phyloP scores from a whole-genome alignment of 1,140 invertebrate genomes.

The Panonychus citri region DNA sequence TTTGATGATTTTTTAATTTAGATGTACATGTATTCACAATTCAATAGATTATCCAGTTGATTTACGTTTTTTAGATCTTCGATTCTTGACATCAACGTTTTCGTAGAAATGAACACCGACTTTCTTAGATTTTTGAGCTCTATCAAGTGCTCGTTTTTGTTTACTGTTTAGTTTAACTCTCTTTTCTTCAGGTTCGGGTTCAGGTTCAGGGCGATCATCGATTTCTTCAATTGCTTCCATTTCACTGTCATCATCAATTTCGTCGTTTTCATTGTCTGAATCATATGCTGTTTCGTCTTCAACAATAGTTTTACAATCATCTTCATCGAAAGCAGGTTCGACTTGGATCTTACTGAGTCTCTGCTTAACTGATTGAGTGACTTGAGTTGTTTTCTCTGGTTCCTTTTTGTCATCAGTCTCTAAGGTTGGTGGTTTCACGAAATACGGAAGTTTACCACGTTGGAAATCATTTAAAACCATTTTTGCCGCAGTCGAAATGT shows the following conservation, averaged over 20 bases:
- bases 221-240: conserved; percentile 21
- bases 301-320: conserved; percentile 4
- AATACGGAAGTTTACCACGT: conserved; percentile 85
- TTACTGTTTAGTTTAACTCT: conserved; percentile 37
- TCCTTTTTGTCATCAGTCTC: conserved; percentile 1
- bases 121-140: conserved; percentile 51
- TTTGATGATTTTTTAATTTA: too few relatives aligned
- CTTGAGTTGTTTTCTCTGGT: background rate
- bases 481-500: conserved; percentile 59
- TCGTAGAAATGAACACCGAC: conserved; percentile 82
- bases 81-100: conserved; percentile 74
- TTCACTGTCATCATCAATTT: conserved; percentile 25
- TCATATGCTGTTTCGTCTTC: conserved; percentile 28
- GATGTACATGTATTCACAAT: too few relatives aligned
- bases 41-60: too few relatives aligned
- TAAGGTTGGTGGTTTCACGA: conserved; percentile 45
- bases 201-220: conserved; percentile 16
- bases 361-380: background rate
- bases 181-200: conserved; percentile 18
- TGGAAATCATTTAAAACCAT: conserved; percentile 99
- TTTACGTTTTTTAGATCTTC: conserved; percentile 26
- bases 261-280: conserved; percentile 6
- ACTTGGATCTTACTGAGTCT: background rate
- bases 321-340: background rate
- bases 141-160: conserved; percentile 44